A percentile compares a stretch with the other conserved stretches of the same genome.
These are phyloP conservation scores for Cotesia vestalis DNA, from an alignment of 1,140 invertebrate genomes.

Conservation along the genomic window DNA sequence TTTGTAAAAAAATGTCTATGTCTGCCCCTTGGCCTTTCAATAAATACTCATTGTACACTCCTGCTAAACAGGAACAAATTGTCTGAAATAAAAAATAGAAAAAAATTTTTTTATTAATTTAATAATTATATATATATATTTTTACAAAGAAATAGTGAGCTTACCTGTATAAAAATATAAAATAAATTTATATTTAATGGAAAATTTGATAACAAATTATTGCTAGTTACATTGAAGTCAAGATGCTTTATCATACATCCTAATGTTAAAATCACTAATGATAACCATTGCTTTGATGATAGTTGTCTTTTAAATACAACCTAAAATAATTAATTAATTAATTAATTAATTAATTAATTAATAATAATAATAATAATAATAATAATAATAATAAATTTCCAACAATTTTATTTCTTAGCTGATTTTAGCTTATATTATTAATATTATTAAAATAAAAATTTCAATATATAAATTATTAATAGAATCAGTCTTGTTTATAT, in stretches of 20 bases:
- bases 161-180: conserved; percentile 74
- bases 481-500: no score
- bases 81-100: conserved; percentile 72
- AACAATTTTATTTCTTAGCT: no score
- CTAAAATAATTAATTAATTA: conserved; percentile 63
- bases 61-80: conserved; percentile 91
- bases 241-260: conserved; percentile 94
- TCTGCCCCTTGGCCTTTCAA: conserved; percentile 85
- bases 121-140: not conserved
- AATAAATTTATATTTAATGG: conserved; percentile 75
- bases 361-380: not conserved
- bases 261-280: conserved; percentile 83
- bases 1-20: conserved; percentile 92
- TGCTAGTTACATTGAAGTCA: conserved; percentile 66
- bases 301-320: conserved; percentile 88
- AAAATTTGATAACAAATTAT: conserved; percentile 54
- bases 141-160: not conserved
- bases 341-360: no score
- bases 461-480: no score
- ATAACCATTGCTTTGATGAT: conserved; percentile 87
- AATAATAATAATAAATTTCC: no score
- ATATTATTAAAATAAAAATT: no score
- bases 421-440: no score
- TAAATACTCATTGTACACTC: conserved; percentile 96
- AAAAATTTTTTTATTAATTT: conserved; percentile 38